These are phyloP conservation scores for Rhimphoctona megacephalus DNA, from an alignment of 2,888 invertebrate genomes.

Conservation along the genomic window DNA sequence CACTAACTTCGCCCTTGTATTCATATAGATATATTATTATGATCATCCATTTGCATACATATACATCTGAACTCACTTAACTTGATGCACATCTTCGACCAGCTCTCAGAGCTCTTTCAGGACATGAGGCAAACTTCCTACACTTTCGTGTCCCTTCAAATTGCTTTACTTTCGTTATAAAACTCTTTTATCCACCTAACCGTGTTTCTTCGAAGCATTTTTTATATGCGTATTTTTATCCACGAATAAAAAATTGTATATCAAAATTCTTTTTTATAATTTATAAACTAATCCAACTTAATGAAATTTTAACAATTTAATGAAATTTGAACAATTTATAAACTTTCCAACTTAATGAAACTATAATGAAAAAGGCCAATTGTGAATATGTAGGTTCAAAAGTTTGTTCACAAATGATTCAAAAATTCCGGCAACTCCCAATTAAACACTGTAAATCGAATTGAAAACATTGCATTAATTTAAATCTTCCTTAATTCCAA, in stretches of 20 bases:
- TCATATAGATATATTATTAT: neutral
- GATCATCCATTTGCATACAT: neutral
- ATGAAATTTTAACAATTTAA: too few relatives aligned
- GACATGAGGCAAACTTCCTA: conserved; percentile 73
- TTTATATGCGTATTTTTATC: neutral
- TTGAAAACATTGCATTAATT: too few relatives aligned
- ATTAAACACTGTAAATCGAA: neutral
- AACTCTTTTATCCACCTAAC: conserved; percentile 50
- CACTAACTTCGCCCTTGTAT: neutral
- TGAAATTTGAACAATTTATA: too few relatives aligned
- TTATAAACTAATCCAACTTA: too few relatives aligned
- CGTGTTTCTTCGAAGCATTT: conserved; percentile 11
- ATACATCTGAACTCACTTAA: conserved; percentile 37
- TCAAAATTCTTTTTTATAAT: neutral
- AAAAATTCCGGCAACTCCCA: neutral
- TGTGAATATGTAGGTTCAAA: neutral
- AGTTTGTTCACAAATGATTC: neutral
- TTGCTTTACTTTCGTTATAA: conserved; percentile 72
- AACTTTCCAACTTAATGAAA: too few relatives aligned
- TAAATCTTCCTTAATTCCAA: neutral
- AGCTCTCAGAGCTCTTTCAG: conserved; percentile 51
- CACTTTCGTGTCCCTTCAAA: conserved; percentile 70
- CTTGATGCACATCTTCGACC: conserved; percentile 53
- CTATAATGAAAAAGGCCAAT: neutral
- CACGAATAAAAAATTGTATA: neutral